phyloP scores from a whole-genome alignment of 2,888 invertebrate species.

The Rhorus exstirpatorius region DNA sequence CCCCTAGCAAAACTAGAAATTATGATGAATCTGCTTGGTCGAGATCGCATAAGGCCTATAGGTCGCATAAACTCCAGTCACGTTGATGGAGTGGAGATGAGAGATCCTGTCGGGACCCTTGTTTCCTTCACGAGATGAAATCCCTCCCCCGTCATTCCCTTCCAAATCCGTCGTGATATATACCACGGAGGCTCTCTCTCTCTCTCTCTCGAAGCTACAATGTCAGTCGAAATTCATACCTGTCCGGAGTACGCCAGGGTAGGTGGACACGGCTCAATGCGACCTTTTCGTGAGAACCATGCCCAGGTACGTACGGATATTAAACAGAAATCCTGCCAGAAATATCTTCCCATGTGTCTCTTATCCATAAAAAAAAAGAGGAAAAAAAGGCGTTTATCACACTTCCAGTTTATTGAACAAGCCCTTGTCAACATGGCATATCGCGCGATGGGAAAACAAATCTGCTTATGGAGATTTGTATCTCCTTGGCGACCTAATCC shows the following conservation, averaged over 20 bases:
- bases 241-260: background rate
- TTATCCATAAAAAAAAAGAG: too few species aligned
- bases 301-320: background rate
- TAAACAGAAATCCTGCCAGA: background rate
- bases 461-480: too few species aligned
- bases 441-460: too few species aligned
- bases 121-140: conserved; percentile 18
- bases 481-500: too few species aligned
- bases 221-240: conserved; percentile 1
- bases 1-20: conserved; percentile 24
- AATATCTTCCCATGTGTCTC: too few species aligned
- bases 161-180: background rate
- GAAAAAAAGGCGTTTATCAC: too few species aligned
- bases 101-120: conserved; percentile 28
- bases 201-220: background rate
- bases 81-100: conserved; percentile 36
- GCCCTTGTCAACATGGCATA: too few species aligned
- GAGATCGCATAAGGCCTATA: background rate
- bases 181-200: background rate
- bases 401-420: too few species aligned
- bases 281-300: background rate
- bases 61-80: conserved; percentile 32
- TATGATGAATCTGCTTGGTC: conserved; percentile 34
- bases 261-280: background rate
- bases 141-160: background rate